These are phyloP conservation scores for Eustalomyia histrio DNA, from an alignment of 2,888 invertebrate species.

Conservation along the genomic window DNA sequence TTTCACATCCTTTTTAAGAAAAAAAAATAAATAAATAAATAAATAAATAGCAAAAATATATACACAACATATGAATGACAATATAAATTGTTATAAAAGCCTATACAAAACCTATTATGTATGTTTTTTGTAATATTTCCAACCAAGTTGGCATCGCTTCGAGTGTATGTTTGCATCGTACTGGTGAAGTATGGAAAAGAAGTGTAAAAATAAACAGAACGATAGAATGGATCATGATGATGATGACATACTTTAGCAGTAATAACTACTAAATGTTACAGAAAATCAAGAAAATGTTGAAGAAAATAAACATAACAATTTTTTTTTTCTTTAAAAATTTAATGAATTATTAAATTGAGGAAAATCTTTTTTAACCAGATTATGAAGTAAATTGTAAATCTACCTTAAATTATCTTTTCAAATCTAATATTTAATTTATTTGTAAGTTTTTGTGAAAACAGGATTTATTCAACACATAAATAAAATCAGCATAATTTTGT, in stretches of 20 bases:
- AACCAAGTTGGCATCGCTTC: slow-evolving; percentile 53
- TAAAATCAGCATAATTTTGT: too few species aligned
- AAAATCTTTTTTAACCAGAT: too few species aligned
- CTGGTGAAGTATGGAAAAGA: neutral
- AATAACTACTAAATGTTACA: neutral
- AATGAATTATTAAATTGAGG: neutral
- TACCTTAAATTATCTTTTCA: too few species aligned
- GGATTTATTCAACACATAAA: too few species aligned
- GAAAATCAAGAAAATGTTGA: neutral
- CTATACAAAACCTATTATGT: slow-evolving; percentile 3
- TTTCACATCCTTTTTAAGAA: slow-evolving; percentile 44
- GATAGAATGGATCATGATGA: neutral
- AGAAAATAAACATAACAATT: neutral
- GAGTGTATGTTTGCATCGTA: neutral
- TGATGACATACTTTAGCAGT: slow-evolving; percentile 6
- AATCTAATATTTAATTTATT: too few species aligned
- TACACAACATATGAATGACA: slow-evolving; percentile 6
- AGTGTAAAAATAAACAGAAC: neutral
- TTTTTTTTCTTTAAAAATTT: neutral
- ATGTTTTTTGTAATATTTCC: slow-evolving; percentile 32
- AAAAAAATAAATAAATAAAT: too few species aligned
- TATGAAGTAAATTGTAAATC: too few species aligned
- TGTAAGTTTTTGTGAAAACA: too few species aligned
- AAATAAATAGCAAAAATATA: slow-evolving; percentile 1
- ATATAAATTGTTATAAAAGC: slow-evolving; percentile 7